phyloP scores from a whole-genome alignment of 2,888 invertebrate species.

The Pterobdella sp. region DNA sequence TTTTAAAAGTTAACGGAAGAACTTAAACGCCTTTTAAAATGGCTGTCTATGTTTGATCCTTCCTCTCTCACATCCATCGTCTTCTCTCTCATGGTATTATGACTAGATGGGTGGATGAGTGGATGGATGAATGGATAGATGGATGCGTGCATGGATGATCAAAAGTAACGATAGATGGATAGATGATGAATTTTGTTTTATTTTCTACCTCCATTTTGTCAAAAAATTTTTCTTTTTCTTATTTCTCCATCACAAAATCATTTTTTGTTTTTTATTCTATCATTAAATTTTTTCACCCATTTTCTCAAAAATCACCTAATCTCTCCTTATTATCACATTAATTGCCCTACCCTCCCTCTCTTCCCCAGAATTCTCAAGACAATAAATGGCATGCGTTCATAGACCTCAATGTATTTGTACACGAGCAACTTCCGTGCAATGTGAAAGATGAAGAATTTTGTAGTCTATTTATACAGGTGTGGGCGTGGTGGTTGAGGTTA shows the following conservation, averaged over 20 bases:
- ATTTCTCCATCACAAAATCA: neutral
- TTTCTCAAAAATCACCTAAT: too few species aligned
- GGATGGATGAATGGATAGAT: too few species aligned
- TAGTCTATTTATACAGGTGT: neutral
- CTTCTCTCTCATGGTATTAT: neutral
- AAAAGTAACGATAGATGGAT: neutral
- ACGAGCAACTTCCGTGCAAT: neutral
- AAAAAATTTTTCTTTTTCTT: neutral
- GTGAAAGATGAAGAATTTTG: neutral
- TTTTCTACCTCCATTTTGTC: neutral
- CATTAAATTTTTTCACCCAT: neutral
- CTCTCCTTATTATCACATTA: too few species aligned
- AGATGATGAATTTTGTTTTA: too few species aligned
- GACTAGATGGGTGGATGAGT: too few species aligned
- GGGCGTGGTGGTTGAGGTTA: too few species aligned
- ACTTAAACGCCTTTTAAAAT: neutral
- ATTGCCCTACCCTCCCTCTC: too few species aligned
- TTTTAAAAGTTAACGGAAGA: neutral
- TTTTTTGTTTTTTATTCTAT: neutral
- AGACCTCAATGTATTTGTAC: neutral
- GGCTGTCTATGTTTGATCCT: neutral
- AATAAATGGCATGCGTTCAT: neutral
- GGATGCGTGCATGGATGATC: too few species aligned
- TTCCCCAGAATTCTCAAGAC: neutral
- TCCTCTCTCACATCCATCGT: constrained; percentile 8